Evolutionary conservation across 2,797 vertebrate genomes (phyloP), one percentile per base, ranked within the genome.

Genomic region (Anas flavirostris): DNA sequence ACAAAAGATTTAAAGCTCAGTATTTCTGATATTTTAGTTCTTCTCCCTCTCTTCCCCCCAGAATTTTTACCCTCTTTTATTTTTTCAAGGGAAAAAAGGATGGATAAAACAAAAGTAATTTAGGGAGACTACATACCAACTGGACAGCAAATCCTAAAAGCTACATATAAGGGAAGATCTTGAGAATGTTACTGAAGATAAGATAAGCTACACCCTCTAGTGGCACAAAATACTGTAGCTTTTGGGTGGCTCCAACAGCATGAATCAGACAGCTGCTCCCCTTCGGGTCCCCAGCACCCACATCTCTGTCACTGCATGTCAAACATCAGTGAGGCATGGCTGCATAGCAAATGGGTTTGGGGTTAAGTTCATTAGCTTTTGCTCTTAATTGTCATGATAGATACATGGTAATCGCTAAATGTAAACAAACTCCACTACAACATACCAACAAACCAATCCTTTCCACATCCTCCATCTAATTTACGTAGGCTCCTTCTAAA

Each of bases 181-280:
- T 25, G 17, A 11, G 64, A 64, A 28, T 2, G 25, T 3, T 41
- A 2, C 6, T 26, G 39, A 79, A 35, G 59, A 73, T 11, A 23
- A 67, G 6, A 73, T 11, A 23, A 67, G 7, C 28, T 25, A 29
- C 94, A 53, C 90, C 95, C 91, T 94, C 94, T 95, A 81, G 95
- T n/a, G 94, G 90, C 44, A 66, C 8, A 50, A n/a, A 63, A 4
- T 31, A 22, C 44, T 18, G 46, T 6, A 55, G 63, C 31, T 29
- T 41, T 29, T 37, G 17, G 16, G 37, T 23, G 9, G 4, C 60
- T 22, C 50, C 63, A 46, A 2, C 39, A 41, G 60, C 43, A 3
- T 16, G 1, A 4, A 25, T 9, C 2, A 35, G 29, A 16, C 25
- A 14, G 26, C 1, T 7, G 33, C n/a, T 23, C 0, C 8, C 10